phyloP scores from a whole-genome alignment of 1,140 invertebrate genomes.

The Rhagoletis pomonella region DNA sequence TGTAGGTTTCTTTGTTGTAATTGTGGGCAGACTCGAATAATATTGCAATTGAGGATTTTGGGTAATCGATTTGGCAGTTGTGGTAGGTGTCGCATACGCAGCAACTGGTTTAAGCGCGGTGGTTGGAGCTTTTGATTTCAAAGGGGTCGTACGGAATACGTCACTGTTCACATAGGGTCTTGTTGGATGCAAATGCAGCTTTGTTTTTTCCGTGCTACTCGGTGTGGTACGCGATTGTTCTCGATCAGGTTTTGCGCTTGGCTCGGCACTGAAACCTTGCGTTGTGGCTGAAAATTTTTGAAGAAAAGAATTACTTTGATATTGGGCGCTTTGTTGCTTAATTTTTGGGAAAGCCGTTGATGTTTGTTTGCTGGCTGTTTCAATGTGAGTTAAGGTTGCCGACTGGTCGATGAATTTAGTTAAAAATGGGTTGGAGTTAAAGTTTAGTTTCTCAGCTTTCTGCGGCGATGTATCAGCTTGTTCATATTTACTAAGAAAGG shows the following conservation, averaged over 20 bases:
- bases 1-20: constrained; percentile 49
- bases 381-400: neutral
- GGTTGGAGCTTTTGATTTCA: neutral
- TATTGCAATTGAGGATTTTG: constrained; percentile 31
- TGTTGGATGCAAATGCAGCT: neutral
- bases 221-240: constrained; percentile 2
- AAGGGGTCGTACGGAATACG: constrained; percentile 25
- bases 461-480: neutral
- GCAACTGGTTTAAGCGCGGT: neutral
- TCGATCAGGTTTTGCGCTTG: neutral
- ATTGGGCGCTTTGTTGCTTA: neutral
- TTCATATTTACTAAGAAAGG: neutral
- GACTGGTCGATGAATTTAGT: neutral
- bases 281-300: neutral
- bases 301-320: constrained; percentile 53
- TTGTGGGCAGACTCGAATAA: neutral
- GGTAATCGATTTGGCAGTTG: neutral
- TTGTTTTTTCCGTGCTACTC: neutral
- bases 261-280: neutral
- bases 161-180: constrained; percentile 53
- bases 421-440: neutral
- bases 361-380: neutral
- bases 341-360: neutral
- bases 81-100: neutral
- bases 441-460: neutral